These are phyloP conservation scores for Drosophila prosaltans DNA, from an alignment of 1,140 invertebrate species.

Conservation along the genomic window DNA sequence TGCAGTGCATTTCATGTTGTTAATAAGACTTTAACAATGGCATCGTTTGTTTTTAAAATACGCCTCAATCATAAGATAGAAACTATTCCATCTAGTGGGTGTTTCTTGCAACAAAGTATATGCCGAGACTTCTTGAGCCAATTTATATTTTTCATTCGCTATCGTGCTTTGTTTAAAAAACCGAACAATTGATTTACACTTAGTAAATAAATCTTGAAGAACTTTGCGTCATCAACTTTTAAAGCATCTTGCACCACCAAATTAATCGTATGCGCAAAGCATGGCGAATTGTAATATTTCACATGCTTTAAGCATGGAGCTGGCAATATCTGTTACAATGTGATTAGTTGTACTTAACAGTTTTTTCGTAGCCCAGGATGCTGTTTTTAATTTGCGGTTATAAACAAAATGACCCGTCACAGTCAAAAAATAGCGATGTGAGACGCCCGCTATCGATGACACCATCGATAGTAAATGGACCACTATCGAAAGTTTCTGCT, in stretches of 20 bases:
- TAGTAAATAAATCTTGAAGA: neutral
- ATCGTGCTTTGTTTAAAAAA: neutral
- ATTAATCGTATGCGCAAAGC: too few relatives aligned
- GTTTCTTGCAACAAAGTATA: neutral
- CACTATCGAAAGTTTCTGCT: too few relatives aligned
- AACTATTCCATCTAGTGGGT: constrained; percentile 7
- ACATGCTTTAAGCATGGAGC: too few relatives aligned
- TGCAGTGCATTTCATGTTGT: constrained; percentile 1
- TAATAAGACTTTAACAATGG: constrained; percentile 24
- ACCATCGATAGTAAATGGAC: too few relatives aligned
- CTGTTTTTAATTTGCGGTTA: too few relatives aligned
- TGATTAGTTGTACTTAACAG: constrained; percentile 30
- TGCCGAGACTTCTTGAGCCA: neutral
- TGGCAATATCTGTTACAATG: too few relatives aligned
- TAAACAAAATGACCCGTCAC: too few relatives aligned
- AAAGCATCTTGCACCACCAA: neutral
- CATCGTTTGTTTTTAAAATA: constrained; percentile 26
- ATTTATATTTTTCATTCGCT: neutral
- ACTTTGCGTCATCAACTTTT: constrained; percentile 12
- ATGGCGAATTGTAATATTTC: constrained; percentile 4
- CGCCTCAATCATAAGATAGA: constrained; percentile 9
- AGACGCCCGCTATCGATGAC: too few relatives aligned
- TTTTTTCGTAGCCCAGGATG: constrained; percentile 30
- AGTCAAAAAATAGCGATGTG: too few relatives aligned
- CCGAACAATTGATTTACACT: neutral